Conservation (phyloP, 2,888 invertebrate species). For the Spodoptera exigua region DNA sequence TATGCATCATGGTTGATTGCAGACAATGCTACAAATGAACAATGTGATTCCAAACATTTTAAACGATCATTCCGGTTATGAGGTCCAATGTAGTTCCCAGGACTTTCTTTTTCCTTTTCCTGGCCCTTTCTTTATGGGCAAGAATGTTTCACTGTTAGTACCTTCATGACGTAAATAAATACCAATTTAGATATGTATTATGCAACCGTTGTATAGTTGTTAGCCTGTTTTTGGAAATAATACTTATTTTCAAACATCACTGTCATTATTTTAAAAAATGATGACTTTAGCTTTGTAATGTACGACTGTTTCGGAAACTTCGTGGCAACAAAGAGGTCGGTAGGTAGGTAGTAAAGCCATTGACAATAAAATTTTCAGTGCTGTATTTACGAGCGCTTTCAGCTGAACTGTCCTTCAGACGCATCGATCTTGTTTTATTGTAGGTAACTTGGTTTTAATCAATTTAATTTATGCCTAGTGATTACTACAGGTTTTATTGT, state of each 20-base stretch:
- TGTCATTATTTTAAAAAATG: background rate
- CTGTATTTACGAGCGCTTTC: slow-evolving; percentile 49
- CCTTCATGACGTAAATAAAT: too few relatives aligned
- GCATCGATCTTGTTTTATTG: slow-evolving; percentile 50
- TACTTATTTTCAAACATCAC: slow-evolving; percentile 7
- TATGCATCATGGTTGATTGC: slow-evolving; percentile 7
- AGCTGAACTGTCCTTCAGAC: slow-evolving; percentile 52
- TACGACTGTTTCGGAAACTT: slow-evolving; percentile 27
- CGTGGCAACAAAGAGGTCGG: slow-evolving; percentile 26
- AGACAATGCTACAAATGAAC: slow-evolving; percentile 25
- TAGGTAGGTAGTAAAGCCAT: slow-evolving; percentile 32
- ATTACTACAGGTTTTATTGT: slow-evolving; percentile 26
- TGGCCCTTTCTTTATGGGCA: too few relatives aligned
- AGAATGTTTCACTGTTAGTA: too few relatives aligned
- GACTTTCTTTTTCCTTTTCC: background rate
- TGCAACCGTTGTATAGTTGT: too few relatives aligned
- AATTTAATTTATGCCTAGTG: slow-evolving; percentile 33
- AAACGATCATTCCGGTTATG: slow-evolving; percentile 6
- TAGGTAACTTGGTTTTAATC: slow-evolving; percentile 46
- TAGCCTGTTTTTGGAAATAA: too few relatives aligned
- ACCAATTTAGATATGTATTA: too few relatives aligned
- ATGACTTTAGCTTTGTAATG: slow-evolving; percentile 25
- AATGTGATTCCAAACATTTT: slow-evolving; percentile 9
- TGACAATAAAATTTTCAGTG: slow-evolving; percentile 54
- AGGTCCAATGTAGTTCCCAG: background rate